Evolutionary conservation across 2,888 invertebrate species (phyloP).

Genomic region (Calameuta idolon): DNA sequence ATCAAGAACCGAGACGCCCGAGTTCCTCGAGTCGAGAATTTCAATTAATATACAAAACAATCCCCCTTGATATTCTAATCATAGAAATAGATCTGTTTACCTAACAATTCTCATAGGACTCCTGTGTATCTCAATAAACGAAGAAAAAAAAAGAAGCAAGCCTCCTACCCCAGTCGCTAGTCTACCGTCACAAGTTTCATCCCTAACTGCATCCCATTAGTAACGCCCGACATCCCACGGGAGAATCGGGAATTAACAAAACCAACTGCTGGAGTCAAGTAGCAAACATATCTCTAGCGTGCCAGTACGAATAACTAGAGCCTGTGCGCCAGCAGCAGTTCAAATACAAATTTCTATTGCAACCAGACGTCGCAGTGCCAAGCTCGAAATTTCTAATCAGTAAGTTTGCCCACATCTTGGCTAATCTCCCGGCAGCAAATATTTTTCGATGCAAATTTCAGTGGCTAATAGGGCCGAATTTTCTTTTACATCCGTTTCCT

Average conservation of each 20-base stretch:
- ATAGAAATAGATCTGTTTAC: neutral
- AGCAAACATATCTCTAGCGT: neutral
- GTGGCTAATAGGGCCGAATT: neutral
- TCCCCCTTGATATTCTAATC: neutral
- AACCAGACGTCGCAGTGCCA: neutral
- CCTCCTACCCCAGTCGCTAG: neutral
- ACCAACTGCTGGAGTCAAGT: neutral
- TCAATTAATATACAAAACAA: neutral
- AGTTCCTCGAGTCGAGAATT: neutral
- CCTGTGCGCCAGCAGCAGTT: neutral
- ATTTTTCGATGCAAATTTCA: neutral
- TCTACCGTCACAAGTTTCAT: neutral
- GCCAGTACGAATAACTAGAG: neutral
- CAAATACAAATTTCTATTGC: neutral
- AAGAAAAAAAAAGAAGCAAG: neutral
- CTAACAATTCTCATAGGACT: neutral
- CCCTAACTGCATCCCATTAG: neutral
- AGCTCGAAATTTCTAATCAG: neutral
- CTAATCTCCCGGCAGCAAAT: neutral
- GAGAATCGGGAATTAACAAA: slow-evolving; percentile 1
- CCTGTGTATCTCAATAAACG: neutral
- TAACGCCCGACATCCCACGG: neutral
- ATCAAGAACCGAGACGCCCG: neutral
- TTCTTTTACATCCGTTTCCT: neutral
- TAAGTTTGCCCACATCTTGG: neutral